phyloP scores from a whole-genome alignment of 2,888 invertebrate genomes.

The Catocala sponsa region DNA sequence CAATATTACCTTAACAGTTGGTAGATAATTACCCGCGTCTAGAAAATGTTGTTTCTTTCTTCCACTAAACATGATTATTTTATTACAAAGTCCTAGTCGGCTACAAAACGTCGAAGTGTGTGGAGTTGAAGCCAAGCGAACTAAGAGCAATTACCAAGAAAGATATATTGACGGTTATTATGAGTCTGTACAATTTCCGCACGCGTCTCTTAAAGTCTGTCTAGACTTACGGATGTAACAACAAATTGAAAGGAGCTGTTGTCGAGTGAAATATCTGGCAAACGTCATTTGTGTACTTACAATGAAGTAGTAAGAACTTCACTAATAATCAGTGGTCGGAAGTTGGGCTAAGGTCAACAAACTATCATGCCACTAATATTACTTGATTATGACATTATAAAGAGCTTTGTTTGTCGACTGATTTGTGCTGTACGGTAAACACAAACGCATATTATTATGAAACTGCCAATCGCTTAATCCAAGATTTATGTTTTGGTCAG shows the following conservation, averaged over 20 bases:
- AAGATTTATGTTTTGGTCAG: too few relatives aligned
- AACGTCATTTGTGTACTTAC: background rate
- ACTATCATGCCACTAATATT: background rate
- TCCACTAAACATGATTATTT: background rate
- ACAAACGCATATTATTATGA: too few relatives aligned
- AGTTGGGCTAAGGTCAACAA: background rate
- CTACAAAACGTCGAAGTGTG: constrained; percentile 5
- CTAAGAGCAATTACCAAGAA: constrained; percentile 15
- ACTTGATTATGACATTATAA: too few relatives aligned
- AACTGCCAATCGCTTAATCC: too few relatives aligned
- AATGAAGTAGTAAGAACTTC: background rate
- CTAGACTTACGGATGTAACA: constrained; percentile 28
- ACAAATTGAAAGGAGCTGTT: constrained; percentile 14
- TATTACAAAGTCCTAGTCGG: background rate
- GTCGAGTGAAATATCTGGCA: constrained; percentile 4
- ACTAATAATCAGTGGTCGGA: background rate
- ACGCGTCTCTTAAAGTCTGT: constrained; percentile 19
- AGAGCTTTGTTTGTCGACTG: too few relatives aligned
- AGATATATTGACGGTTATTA: constrained; percentile 18
- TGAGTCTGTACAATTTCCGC: constrained; percentile 24
- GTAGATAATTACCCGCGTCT: too few relatives aligned
- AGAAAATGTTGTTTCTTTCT: too few relatives aligned
- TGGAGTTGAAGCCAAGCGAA: constrained; percentile 8
- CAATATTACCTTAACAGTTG: too few relatives aligned
- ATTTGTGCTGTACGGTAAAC: too few relatives aligned